Evolutionary conservation across 1,140 invertebrate species (phyloP).

Genomic region (Tenebrio molitor): DNA sequence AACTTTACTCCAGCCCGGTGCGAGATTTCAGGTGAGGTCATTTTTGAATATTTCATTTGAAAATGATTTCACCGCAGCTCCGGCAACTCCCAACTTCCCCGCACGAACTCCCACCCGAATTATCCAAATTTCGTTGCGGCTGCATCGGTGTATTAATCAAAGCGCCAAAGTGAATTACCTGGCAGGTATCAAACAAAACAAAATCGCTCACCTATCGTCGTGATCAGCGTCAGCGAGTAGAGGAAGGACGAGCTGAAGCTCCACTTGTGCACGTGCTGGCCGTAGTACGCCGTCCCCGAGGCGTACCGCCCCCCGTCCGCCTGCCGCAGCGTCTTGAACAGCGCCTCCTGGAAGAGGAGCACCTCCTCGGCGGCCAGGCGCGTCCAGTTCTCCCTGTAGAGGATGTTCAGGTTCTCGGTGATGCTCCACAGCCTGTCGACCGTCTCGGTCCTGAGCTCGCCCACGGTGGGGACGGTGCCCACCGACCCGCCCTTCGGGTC

Average conservation of each 20-base stretch:
- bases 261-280: conserved; percentile 80
- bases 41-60: too few relatives aligned
- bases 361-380: conserved; percentile 86
- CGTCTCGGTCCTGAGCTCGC: conserved; percentile 70
- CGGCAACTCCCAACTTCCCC: too few relatives aligned
- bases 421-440: conserved; percentile 92
- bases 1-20: too few relatives aligned
- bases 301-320: conserved; percentile 51
- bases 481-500: conserved; percentile 65
- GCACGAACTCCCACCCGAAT: too few relatives aligned
- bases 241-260: conserved; percentile 92
- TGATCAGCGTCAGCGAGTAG: conserved; percentile 95
- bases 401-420: conserved; percentile 92
- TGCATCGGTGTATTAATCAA: too few relatives aligned
- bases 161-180: too few relatives aligned
- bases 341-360: conserved; percentile 83
- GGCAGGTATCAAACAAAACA: too few relatives aligned
- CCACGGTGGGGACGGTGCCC: conserved; percentile 48
- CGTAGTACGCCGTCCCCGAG: conserved; percentile 60
- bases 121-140: too few relatives aligned
- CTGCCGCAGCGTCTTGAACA: conserved; percentile 66
- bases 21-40: too few relatives aligned
- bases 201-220: conserved; percentile 95
- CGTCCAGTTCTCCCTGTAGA: conserved; percentile 97
- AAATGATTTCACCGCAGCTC: too few relatives aligned